phyloP scores from a whole-genome alignment of 1,140 invertebrate genomes.

The Ooceraea biroi region DNA sequence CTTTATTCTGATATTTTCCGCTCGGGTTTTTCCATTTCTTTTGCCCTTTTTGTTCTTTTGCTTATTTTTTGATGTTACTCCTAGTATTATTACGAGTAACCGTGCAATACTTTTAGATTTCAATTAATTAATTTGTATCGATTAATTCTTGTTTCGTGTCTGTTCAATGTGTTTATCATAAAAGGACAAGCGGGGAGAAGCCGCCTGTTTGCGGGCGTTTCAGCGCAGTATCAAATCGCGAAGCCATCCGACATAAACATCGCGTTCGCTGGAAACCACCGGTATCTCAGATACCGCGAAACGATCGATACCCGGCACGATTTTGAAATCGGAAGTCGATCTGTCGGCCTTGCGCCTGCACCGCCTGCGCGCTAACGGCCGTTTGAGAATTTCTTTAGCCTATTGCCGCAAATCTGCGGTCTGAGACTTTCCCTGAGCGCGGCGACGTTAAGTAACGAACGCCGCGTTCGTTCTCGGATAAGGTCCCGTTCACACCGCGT shows the following conservation, averaged over 20 bases:
- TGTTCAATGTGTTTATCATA: neutral
- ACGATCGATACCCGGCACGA: conserved; percentile 1
- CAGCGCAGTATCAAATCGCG: conserved; percentile 1
- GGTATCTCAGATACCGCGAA: conserved; percentile 59
- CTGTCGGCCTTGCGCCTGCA: conserved; percentile 60
- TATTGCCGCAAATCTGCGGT: conserved; percentile 41
- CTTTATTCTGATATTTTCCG: neutral
- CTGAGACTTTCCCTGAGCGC: conserved; percentile 66
- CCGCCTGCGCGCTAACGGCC: conserved; percentile 22
- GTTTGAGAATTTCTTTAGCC: conserved; percentile 67
- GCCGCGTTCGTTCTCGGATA: conserved; percentile 18
- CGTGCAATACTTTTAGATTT: neutral
- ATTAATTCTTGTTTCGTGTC: conserved; percentile 35
- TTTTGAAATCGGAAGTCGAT: conserved; percentile 73
- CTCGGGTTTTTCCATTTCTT: no score
- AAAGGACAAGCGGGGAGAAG: conserved; percentile 30
- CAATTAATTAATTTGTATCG: conserved; percentile 29
- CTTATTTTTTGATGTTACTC: no score
- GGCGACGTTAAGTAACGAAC: conserved; percentile 61
- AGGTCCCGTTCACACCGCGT: conserved; percentile 43
- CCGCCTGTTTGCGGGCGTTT: conserved; percentile 10
- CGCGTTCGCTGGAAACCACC: conserved; percentile 39
- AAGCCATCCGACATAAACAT: conserved; percentile 59
- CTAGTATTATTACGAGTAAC: no score
- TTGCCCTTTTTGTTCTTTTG: no score